Conservation (phyloP, 2,888 invertebrate species). For the Gryllus longicercus region DNA sequence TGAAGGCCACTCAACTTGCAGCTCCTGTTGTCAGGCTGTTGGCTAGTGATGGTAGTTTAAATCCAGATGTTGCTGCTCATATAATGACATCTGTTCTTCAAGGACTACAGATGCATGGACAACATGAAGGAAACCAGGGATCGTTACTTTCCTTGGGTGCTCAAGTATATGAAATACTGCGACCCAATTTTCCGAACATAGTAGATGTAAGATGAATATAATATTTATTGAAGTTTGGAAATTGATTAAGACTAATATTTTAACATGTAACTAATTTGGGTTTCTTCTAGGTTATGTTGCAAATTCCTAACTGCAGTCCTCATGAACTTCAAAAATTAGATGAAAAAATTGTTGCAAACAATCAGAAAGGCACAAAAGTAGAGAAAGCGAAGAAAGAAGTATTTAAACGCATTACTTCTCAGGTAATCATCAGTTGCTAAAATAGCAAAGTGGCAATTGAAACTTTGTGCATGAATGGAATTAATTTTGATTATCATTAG, state of each 20-base stretch:
- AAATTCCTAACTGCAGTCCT: constrained; percentile 78
- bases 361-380: constrained; percentile 56
- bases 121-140: constrained; percentile 85
- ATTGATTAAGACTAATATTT: no score
- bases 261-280: no score
- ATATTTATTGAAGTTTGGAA: no score
- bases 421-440: constrained; percentile 52
- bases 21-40: constrained; percentile 68
- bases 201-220: constrained; percentile 49
- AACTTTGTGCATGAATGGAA: not conserved
- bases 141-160: constrained; percentile 73
- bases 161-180: constrained; percentile 78
- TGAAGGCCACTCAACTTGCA: constrained; percentile 73
- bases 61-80: constrained; percentile 64
- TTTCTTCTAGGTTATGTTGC: constrained; percentile 59
- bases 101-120: constrained; percentile 81
- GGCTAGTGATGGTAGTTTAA: constrained; percentile 60
- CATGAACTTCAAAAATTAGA: constrained; percentile 80
- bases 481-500: no score
- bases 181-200: constrained; percentile 72
- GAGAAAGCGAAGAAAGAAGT: constrained; percentile 88
- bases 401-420: constrained; percentile 82
- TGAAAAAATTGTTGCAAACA: constrained; percentile 66
- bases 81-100: constrained; percentile 74
- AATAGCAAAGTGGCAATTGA: no score